Conservation (phyloP, 1,140 invertebrate genomes). For the Chironomus striatipennis region DNA sequence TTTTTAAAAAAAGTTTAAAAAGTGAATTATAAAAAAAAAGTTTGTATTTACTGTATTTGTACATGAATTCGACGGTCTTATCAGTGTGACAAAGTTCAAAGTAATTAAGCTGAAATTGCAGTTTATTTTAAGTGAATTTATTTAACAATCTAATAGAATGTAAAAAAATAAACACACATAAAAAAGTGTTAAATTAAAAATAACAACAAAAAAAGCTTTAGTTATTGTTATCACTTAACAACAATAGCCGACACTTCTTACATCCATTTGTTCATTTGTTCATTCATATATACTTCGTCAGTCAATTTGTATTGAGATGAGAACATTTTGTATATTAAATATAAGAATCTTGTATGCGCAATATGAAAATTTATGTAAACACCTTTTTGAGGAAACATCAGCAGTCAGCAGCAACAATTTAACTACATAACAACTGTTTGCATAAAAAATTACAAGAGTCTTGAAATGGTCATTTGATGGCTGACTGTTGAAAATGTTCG, state of each 20-base stretch:
- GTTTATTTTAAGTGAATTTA: not conserved
- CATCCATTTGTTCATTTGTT: too few species aligned
- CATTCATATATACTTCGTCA: too few species aligned
- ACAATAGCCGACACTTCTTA: not conserved
- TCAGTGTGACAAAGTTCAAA: slow-evolving; percentile 8
- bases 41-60: not conserved
- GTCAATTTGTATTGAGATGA: too few species aligned
- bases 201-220: not conserved
- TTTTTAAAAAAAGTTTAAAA: not conserved
- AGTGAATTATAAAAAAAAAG: not conserved
- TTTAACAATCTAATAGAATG: too few species aligned
- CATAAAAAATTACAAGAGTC: not conserved
- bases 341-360: not conserved
- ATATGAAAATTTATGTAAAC: slow-evolving; percentile 15
- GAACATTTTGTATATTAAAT: too few species aligned
- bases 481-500: too few species aligned
- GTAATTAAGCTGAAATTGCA: slow-evolving; percentile 24
- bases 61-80: not conserved
- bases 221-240: not conserved
- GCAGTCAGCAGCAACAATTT: not conserved
- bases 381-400: not conserved
- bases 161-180: not conserved
- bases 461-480: too few species aligned
- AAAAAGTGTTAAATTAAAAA: not conserved
- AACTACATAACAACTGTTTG: slow-evolving; percentile 6